phyloP scores from a whole-genome alignment of 1,140 invertebrate genomes.

The Sitophilus oryzae region DNA sequence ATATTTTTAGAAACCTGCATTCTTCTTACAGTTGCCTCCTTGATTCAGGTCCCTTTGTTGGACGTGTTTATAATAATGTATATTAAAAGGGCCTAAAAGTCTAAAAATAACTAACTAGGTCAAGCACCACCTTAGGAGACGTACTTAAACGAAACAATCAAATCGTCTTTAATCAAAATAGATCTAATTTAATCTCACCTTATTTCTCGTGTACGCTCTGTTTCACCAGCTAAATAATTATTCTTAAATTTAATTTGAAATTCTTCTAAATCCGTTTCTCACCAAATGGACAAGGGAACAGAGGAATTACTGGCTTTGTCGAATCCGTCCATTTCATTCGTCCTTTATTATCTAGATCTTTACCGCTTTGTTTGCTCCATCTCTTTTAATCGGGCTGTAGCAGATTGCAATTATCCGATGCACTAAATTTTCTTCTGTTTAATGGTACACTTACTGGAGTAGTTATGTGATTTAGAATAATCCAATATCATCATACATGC shows the following conservation, averaged over 20 bases:
- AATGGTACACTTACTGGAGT: conserved; percentile 7
- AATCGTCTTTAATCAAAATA: conserved; percentile 8
- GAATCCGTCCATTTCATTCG: conserved; percentile 10
- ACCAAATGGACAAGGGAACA: conserved; percentile 10
- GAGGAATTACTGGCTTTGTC: conserved; percentile 15
- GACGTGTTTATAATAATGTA: too few species aligned
- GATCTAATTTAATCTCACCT: conserved; percentile 3
- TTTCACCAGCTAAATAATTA: too few species aligned
- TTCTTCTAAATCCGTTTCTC: conserved; percentile 10
- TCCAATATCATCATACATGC: too few species aligned
- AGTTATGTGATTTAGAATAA: too few species aligned
- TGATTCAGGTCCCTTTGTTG: too few species aligned
- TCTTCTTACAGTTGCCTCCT: too few species aligned
- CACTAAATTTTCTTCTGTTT: conserved; percentile 17
- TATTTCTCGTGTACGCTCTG: background rate
- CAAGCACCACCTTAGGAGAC: too few species aligned
- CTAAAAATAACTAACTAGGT: too few species aligned
- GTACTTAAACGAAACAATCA: too few species aligned
- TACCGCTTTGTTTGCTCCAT: conserved; percentile 23
- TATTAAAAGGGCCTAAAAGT: too few species aligned
- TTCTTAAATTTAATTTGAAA: too few species aligned
- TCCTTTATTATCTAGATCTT: conserved; percentile 22
- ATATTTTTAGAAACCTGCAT: too few species aligned
- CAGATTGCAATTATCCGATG: conserved; percentile 16
- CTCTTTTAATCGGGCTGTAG: conserved; percentile 18